Evolutionary conservation across 2,113 vertebrate species (phyloP).

Genomic region (Poeciliopsis turrubarensis): DNA sequence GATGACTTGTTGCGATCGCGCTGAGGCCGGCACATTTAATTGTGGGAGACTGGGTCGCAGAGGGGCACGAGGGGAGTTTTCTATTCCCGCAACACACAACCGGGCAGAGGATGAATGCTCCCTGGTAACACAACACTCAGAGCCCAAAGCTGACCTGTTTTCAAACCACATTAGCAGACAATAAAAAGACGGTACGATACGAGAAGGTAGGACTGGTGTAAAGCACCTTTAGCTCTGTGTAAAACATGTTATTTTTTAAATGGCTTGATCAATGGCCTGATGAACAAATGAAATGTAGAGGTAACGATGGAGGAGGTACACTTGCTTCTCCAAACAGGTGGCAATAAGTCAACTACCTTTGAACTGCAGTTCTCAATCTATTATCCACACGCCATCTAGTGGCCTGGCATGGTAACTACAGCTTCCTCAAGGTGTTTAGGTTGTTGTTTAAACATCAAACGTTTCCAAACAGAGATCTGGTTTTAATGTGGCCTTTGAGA

Average conservation of each 20-base stretch:
- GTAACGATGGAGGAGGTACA: too few species aligned
- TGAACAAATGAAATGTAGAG: too few species aligned
- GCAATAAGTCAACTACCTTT: too few species aligned
- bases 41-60: conserved; percentile 63
- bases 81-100: conserved; percentile 32
- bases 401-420: too few species aligned
- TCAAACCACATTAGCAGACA: conserved; percentile 40
- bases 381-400: not conserved
- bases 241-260: not conserved
- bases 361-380: not conserved
- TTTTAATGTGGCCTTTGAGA: too few species aligned
- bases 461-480: too few species aligned
- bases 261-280: not conserved
- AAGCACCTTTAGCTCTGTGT: not conserved
- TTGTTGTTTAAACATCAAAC: too few species aligned
- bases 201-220: not conserved
- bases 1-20: conserved; percentile 76
- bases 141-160: conserved; percentile 62
- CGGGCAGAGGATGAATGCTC: conserved; percentile 20
- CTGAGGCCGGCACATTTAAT: conserved; percentile 81
- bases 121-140: conserved; percentile 25
- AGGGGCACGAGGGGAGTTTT: conserved; percentile 29
- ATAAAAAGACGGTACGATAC: not conserved
- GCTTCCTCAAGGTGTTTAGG: too few species aligned
- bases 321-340: too few species aligned